phyloP scores from a whole-genome alignment of 1,140 invertebrate species.

The Ectropis grisescens region DNA sequence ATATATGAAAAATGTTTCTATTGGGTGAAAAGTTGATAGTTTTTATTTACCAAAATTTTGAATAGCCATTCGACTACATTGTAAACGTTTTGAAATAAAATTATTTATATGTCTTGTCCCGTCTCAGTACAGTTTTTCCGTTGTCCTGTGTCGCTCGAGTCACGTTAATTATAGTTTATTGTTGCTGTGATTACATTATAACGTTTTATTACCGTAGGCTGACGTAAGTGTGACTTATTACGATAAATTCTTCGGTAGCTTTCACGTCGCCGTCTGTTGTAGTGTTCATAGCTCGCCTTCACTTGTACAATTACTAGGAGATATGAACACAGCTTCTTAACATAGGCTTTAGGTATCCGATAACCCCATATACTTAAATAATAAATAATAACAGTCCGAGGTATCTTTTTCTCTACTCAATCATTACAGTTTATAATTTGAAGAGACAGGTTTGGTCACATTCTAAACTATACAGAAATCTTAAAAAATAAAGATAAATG shows the following conservation, averaged over 20 bases:
- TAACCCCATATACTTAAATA: no score
- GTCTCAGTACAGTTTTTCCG: conserved; percentile 52
- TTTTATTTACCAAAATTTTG: conserved; percentile 64
- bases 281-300: no score
- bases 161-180: conserved; percentile 59
- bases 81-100: conserved; percentile 60
- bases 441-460: conserved; percentile 30
- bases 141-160: conserved; percentile 50
- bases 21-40: conserved; percentile 57
- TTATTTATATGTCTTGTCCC: conserved; percentile 54
- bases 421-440: no score
- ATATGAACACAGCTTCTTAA: no score
- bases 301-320: no score
- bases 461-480: background rate
- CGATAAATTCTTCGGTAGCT: conserved; percentile 38
- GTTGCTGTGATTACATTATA: conserved; percentile 67
- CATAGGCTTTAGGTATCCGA: no score
- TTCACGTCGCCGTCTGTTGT: conserved; percentile 17
- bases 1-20: conserved; percentile 66
- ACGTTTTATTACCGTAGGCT: conserved; percentile 36
- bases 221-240: conserved; percentile 59
- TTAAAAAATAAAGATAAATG: conserved; percentile 5
- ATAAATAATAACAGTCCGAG: no score
- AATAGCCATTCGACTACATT: conserved; percentile 18
- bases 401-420: no score